These are phyloP conservation scores for Arvicanthis niloticus DNA, from an alignment of 2,113 vertebrate genomes.

Conservation along the genomic window DNA sequence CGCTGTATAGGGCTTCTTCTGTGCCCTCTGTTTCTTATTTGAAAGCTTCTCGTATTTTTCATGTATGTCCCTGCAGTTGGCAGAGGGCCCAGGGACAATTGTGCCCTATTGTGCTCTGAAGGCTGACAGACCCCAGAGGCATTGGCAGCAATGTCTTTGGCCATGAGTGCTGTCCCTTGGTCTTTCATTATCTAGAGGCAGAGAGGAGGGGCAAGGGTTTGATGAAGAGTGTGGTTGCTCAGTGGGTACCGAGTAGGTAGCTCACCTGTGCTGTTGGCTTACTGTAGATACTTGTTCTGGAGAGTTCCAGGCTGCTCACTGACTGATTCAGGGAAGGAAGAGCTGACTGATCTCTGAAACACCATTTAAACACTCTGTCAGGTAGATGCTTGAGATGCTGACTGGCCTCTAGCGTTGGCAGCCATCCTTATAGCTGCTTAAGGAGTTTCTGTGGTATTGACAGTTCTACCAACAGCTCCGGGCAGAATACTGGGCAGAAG, in stretches of 20 bases:
- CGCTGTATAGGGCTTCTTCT: neutral
- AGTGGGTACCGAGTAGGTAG: neutral
- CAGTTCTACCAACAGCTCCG: neutral
- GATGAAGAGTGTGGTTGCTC: too few relatives aligned
- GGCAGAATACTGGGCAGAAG: neutral
- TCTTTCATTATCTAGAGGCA: neutral
- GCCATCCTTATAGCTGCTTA: neutral
- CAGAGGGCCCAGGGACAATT: neutral
- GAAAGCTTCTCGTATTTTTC: neutral
- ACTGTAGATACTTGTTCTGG: neutral
- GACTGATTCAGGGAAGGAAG: neutral
- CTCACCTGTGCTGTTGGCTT: neutral
- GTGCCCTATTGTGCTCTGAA: neutral
- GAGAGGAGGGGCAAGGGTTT: neutral
- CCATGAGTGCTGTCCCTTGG: neutral
- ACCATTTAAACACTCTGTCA: neutral
- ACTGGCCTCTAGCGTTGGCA: neutral
- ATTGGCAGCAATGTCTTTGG: neutral
- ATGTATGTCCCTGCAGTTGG: neutral
- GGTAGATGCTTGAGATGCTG: neutral
- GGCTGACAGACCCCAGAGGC: neutral
- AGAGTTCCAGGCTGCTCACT: neutral
- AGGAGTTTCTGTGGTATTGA: neutral
- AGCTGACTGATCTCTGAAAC: neutral
- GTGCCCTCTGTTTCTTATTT: neutral